Conservation (phyloP, 2,797 vertebrate genomes). For the Parauchenoglanis punctatus region DNA sequence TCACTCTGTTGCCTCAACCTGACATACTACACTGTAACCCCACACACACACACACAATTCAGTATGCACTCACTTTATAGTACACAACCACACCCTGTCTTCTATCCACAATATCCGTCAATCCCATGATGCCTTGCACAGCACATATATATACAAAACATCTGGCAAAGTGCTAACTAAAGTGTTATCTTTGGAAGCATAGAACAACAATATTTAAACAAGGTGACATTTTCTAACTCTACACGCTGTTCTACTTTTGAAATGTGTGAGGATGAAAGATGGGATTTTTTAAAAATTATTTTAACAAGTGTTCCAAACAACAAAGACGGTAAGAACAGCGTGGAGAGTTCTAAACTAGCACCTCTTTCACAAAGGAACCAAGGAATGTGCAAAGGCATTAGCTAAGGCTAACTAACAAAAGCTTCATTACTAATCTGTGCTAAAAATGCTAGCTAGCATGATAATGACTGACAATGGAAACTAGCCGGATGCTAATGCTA, state of each 20-base stretch:
- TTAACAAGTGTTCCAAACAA: background rate
- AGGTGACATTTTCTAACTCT: background rate
- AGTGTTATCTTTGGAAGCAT: background rate
- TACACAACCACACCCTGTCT: conserved; percentile 16
- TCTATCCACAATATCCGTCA: background rate
- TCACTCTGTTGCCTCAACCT: conserved; percentile 37
- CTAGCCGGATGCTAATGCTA: background rate
- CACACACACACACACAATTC: conserved; percentile 3
- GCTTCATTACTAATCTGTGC: background rate
- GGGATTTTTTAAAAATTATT: background rate
- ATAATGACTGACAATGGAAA: background rate
- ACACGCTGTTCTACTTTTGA: background rate
- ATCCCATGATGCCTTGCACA: background rate
- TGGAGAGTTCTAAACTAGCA: background rate
- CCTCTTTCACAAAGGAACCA: background rate
- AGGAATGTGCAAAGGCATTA: background rate
- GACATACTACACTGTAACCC: conserved; percentile 31
- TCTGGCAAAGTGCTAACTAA: background rate
- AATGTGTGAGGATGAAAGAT: background rate
- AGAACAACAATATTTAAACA: background rate
- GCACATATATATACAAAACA: conserved; percentile 5
- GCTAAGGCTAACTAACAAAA: background rate
- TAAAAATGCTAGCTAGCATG: background rate
- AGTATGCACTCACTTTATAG: conserved; percentile 16
- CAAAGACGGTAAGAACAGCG: background rate